A percentile compares a stretch with the other conserved stretches of the same genome.
Conservation (phyloP, 30 jellyfish, hydroid and myxozoan species). For the Turritopsis rubra region DNA sequence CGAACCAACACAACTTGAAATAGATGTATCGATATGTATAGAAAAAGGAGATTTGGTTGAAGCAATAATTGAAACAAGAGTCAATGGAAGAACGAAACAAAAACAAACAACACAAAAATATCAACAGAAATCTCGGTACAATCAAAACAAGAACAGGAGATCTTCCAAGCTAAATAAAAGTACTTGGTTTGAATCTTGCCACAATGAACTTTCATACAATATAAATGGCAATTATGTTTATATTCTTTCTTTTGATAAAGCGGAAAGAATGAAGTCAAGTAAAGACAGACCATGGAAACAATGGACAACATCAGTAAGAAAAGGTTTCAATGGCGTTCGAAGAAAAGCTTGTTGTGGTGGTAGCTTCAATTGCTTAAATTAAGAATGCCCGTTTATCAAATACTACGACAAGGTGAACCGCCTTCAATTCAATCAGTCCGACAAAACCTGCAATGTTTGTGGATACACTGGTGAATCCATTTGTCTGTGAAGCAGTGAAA, state of each 20-base stretch:
- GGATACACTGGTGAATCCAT: too few species aligned
- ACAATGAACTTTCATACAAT: background rate
- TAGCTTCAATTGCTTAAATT: background rate
- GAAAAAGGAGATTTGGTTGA: background rate
- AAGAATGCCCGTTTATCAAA: too few species aligned
- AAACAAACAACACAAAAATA: background rate
- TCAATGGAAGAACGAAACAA: background rate
- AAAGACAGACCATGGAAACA: conserved; percentile 12
- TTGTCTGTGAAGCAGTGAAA: too few species aligned
- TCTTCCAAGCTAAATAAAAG: background rate
- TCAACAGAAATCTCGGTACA: background rate
- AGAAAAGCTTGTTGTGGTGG: conserved; percentile 8
- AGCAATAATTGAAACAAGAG: background rate
- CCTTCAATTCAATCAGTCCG: too few species aligned
- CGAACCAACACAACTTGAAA: background rate
- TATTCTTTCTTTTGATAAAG: background rate
- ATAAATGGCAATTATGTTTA: background rate
- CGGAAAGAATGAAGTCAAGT: conserved; percentile 11
- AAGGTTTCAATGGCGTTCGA: background rate
- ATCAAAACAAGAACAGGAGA: background rate
- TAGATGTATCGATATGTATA: background rate
- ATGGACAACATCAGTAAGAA: background rate
- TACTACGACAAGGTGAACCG: too few species aligned
- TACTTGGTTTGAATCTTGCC: background rate
- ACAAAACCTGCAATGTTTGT: too few species aligned